Percentiles rank a stretch among this genome's conserved stretches.
Conservation (phyloP, 2,113 vertebrate species). For the Saccopteryx bilineata region DNA sequence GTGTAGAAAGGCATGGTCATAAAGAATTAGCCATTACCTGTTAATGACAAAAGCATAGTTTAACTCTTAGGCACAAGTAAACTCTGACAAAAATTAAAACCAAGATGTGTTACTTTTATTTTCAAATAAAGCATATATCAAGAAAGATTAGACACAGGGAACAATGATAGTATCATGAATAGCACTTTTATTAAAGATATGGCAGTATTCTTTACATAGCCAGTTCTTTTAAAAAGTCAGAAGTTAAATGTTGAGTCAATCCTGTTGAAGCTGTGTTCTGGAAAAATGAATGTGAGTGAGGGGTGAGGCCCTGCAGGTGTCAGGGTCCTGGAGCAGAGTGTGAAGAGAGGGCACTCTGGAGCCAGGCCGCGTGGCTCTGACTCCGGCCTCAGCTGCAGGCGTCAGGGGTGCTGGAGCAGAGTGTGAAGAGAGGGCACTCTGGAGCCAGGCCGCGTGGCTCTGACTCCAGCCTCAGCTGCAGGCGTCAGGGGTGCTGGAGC, state of each 20-base stretch:
- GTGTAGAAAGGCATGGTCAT: not conserved
- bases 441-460: too few relatives aligned
- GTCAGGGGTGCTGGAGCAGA: too few relatives aligned
- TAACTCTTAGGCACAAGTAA: not conserved
- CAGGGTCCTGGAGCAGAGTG: too few relatives aligned
- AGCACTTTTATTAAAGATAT: not conserved
- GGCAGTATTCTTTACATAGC: not conserved
- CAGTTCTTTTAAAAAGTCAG: not conserved
- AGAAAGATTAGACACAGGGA: not conserved
- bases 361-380: too few relatives aligned
- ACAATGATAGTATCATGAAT: conserved; percentile 5
- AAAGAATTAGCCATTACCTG: not conserved
- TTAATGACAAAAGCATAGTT: not conserved
- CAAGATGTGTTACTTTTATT: not conserved
- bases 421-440: too few relatives aligned
- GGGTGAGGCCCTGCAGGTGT: not conserved
- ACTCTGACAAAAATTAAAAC: not conserved
- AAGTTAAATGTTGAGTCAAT: not conserved
- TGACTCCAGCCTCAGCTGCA: too few relatives aligned
- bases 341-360: too few relatives aligned
- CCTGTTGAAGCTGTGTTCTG: not conserved
- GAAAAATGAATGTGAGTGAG: not conserved
- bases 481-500: too few relatives aligned
- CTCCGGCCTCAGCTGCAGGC: too few relatives aligned
- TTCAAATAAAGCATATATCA: not conserved